phyloP scores from a whole-genome alignment of 35 echinoderm and acorn worm species.

The Diadema setosum region DNA sequence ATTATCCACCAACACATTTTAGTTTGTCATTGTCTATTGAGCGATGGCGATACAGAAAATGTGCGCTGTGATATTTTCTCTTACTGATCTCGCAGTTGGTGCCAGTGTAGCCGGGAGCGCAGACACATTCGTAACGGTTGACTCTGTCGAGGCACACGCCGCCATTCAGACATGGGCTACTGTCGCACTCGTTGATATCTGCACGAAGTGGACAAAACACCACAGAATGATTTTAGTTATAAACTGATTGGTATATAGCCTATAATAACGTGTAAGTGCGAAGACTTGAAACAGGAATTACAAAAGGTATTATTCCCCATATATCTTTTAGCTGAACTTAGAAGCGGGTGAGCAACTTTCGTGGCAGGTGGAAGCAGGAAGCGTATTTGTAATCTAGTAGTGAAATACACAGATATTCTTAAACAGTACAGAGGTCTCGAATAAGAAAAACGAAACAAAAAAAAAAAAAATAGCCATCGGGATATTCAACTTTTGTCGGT shows the following conservation, averaged over 20 bases:
- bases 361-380: no score
- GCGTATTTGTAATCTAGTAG: no score
- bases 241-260: not conserved
- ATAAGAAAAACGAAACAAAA: not conserved
- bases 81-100: constrained; percentile 50
- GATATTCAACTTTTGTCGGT: not conserved
- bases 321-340: not conserved
- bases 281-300: not conserved
- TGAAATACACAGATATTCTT: no score
- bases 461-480: not conserved
- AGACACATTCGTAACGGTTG: constrained; percentile 46
- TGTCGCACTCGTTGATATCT: constrained; percentile 83
- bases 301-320: not conserved
- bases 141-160: constrained; percentile 62
- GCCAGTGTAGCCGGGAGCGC: constrained; percentile 43
- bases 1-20: not conserved
- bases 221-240: not conserved
- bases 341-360: not conserved
- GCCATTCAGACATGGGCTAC: constrained; percentile 62
- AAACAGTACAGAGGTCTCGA: no score
- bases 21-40: not conserved
- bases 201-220: not conserved
- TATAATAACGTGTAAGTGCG: not conserved
- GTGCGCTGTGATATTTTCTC: not conserved
- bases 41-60: not conserved